Conservation (phyloP, 2,113 vertebrate genomes). For the Leucopsar rothschildi region DNA sequence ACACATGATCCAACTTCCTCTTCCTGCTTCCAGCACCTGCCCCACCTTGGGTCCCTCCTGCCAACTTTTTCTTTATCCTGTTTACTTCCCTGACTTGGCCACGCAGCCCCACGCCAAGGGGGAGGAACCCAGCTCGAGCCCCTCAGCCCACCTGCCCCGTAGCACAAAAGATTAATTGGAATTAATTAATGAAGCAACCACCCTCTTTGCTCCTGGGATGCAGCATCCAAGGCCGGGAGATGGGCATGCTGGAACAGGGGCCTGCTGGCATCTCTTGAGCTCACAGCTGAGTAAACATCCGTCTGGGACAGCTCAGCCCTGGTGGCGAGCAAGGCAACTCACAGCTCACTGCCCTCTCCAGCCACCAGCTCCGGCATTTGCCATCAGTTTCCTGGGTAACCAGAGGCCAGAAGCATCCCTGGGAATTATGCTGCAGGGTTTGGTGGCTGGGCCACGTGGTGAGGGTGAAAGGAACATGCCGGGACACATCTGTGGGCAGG, state of each 20-base stretch:
- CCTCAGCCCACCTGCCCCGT: fast-evolving
- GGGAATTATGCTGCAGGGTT: not conserved
- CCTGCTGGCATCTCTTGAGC: not conserved
- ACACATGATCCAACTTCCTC: not conserved
- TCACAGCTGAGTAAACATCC: not conserved
- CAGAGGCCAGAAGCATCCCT: not conserved
- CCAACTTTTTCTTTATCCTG: not conserved
- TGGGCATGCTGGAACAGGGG: not conserved
- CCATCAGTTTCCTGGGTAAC: constrained; percentile 10
- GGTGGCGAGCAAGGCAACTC: not conserved
- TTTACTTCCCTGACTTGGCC: not conserved
- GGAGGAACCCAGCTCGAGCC: not conserved
- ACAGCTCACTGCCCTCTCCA: not conserved
- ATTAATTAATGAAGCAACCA: not conserved
- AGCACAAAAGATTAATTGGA: not conserved
- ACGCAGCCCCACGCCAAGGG: fast-evolving
- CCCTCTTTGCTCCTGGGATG: not conserved
- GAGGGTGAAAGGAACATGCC: not conserved
- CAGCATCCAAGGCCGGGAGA: not conserved
- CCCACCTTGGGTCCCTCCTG: not conserved
- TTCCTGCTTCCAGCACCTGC: not conserved
- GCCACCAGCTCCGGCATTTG: not conserved
- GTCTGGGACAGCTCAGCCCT: not conserved
- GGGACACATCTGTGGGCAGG: not conserved
- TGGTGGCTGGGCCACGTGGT: not conserved